A percentile compares a stretch with the other conserved stretches of the same genome.
phyloP scores from a whole-genome alignment of 2,888 invertebrate genomes.

The Notodonta dromedarius region DNA sequence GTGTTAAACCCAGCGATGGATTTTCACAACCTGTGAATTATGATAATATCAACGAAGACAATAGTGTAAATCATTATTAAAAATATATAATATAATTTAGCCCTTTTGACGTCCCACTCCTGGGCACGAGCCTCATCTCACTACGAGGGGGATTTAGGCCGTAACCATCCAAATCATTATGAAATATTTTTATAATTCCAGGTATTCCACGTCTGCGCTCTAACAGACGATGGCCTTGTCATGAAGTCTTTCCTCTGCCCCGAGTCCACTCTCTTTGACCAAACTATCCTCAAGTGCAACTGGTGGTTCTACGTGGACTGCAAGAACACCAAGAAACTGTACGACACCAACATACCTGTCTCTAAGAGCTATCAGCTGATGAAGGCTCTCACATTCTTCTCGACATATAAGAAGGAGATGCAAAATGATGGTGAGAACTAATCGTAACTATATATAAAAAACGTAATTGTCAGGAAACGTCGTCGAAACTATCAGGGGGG shows the following conservation, averaged over 20 bases:
- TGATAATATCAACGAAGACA: too few species aligned
- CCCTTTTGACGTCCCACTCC: too few species aligned
- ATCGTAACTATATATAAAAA: too few species aligned
- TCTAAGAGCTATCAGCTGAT: conserved; percentile 96
- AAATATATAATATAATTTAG: too few species aligned
- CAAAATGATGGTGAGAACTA: conserved; percentile 61
- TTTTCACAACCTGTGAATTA: too few species aligned
- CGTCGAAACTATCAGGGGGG: too few species aligned
- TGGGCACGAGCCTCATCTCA: too few species aligned
- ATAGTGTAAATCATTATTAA: too few species aligned
- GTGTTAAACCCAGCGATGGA: too few species aligned
- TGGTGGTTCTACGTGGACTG: conserved; percentile 98
- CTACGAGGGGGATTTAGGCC: too few species aligned
- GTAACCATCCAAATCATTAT: neutral
- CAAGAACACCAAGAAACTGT: conserved; percentile 90
- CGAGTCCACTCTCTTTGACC: conserved; percentile 95
- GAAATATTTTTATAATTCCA: conserved; percentile 56
- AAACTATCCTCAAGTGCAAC: conserved; percentile 95
- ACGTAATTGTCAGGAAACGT: too few species aligned
- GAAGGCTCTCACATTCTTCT: conserved; percentile 95
- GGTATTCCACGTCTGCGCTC: conserved; percentile 96
- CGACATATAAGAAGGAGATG: conserved; percentile 90
- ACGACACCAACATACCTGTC: conserved; percentile 95
- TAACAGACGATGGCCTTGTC: conserved; percentile 94
- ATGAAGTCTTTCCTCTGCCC: conserved; percentile 97